Base-by-base conservation (phyloP, 2,888 invertebrate species). In the Pristionchus arcanus region DNA sequence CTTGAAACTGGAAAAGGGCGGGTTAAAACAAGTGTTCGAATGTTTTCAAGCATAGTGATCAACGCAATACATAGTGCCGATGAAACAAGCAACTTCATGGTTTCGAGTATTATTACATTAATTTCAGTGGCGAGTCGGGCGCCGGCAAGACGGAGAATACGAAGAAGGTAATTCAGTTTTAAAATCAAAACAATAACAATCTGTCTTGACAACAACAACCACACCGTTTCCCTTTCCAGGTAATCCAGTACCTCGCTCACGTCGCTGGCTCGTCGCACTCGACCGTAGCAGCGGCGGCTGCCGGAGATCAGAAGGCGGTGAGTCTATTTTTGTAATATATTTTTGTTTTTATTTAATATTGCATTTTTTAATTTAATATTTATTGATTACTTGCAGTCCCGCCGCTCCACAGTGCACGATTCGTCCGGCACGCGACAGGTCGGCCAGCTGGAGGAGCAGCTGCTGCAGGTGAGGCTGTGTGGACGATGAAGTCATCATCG, bases 141-240 rank as follows among this genome's bases (percentile, higher is more conserved):
- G 99, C 99, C 94, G 99, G 99, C 93, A 99, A 99, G 96, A 99
- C 99, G 87, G 99, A 99, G 96, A 99, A 99, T 96, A 99, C 99
- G 91, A 99, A 99, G 96, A 99, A 99, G 96, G 63, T 63, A 59
- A 59, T 5, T 49, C 13, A 49, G 9, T 49, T 63, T n/a, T n/a
- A 63, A 25, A 25, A 63, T 25, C 4, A 63, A 3, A 63, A 63
- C n/a, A 63, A 63, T n/a, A 63, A 63, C 63, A 63, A 21, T 11
- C 19, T 63, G 2, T 21, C 25, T 5, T 3, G n/a, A 63, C n/a
- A 63, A 63, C 9, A 63, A 49, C 13, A 49, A 49, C 42, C 9
- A 1, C 42, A 49, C 13, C 11, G 42, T 49, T n/a, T n/a, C n/a
- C n/a, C 42, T 49, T 7, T 63, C 1, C 63, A 63, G 63, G 99